Percentiles rank a stretch among this genome's conserved stretches.
phyloP scores from a whole-genome alignment of 2,797 vertebrate genomes.

The Lophotriccus pileatus region DNA sequence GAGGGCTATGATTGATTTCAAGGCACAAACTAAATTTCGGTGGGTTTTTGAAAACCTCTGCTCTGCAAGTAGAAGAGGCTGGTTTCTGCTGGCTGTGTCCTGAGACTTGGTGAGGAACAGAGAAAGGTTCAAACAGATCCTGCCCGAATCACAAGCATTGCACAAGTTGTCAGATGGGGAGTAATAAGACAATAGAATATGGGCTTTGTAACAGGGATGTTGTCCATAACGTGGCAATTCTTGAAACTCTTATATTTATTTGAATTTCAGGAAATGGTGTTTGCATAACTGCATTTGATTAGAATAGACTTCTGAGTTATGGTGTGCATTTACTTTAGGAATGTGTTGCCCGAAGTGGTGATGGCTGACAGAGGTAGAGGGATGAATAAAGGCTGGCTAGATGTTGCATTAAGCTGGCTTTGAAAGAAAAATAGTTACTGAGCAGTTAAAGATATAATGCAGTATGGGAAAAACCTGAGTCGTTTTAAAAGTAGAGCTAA shows the following conservation, averaged over 20 bases:
- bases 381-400: background rate
- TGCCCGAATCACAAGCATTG: background rate
- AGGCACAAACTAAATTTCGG: background rate
- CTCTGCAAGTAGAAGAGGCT: background rate
- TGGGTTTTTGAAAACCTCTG: background rate
- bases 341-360: background rate
- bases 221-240: background rate
- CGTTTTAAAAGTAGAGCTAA: background rate
- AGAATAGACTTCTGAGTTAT: background rate
- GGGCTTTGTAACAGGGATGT: background rate
- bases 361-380: background rate
- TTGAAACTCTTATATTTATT: background rate
- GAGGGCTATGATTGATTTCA: background rate
- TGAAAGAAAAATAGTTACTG: background rate
- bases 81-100: background rate
- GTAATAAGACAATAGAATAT: background rate
- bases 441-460: background rate
- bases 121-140: background rate
- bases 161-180: background rate
- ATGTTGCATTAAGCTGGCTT: background rate
- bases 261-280: background rate
- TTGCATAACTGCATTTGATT: background rate
- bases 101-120: background rate
- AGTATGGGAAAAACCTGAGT: rapidly evolving
- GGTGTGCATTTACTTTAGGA: background rate